Evolutionary conservation across 2,797 vertebrate species (phyloP).

Genomic region (Myotis vivesi): DNA sequence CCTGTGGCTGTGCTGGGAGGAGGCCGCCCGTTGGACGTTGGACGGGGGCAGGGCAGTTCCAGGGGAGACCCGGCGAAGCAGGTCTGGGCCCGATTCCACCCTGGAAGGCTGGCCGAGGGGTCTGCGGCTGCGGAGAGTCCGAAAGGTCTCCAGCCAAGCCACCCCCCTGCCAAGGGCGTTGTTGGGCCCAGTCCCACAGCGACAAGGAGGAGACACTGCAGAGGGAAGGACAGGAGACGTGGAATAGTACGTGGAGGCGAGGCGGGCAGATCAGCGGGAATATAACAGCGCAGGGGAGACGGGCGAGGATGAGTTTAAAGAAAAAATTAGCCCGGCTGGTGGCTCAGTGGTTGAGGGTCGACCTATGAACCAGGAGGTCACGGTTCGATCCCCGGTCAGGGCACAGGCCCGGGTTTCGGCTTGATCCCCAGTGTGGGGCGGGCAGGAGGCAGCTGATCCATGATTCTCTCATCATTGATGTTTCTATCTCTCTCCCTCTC

Average conservation of each 20-base stretch:
- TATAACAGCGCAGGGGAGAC: accelerated
- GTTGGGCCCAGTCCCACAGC: background rate
- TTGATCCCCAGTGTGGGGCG: too few relatives aligned
- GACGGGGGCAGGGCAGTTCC: accelerated
- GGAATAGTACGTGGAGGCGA: accelerated
- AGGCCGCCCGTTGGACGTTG: too few relatives aligned
- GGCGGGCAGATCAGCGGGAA: background rate
- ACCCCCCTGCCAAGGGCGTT: background rate
- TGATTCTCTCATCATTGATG: too few relatives aligned
- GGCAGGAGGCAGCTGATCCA: too few relatives aligned
- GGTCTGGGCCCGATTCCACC: background rate
- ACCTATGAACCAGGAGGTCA: too few relatives aligned
- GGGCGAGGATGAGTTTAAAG: background rate
- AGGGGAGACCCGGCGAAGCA: background rate
- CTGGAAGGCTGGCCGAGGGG: background rate
- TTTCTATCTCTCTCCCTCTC: too few relatives aligned
- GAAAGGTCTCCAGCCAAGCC: background rate
- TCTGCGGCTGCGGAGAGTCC: too few relatives aligned
- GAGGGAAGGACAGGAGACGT: background rate
- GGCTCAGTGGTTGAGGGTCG: too few relatives aligned
- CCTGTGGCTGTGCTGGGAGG: accelerated
- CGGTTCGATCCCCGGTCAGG: too few relatives aligned
- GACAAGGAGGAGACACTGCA: accelerated
- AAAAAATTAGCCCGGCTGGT: background rate
- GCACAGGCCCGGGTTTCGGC: too few relatives aligned